These are phyloP conservation scores for Gadus chalcogrammus DNA, from an alignment of 2,113 vertebrate species.

Conservation along the genomic window DNA sequence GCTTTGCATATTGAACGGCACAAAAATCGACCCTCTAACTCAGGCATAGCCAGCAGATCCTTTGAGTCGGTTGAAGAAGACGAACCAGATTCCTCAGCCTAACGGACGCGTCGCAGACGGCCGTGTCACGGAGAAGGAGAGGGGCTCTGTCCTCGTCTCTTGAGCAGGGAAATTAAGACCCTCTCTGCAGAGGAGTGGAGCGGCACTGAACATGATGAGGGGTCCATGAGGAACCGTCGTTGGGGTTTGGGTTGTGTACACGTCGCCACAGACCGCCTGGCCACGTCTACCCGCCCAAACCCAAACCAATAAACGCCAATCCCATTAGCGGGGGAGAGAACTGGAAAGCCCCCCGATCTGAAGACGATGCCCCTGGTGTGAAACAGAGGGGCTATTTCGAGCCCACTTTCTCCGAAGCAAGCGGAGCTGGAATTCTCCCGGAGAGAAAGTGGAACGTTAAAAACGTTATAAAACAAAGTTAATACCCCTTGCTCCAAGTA, in stretches of 20 bases:
- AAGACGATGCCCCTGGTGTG: constrained; percentile 12
- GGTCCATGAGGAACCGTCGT: neutral
- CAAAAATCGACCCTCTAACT: neutral
- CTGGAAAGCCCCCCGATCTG: constrained; percentile 27
- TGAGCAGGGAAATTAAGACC: neutral
- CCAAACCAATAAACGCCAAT: constrained; percentile 33
- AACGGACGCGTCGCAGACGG: neutral
- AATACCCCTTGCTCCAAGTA: too few relatives aligned
- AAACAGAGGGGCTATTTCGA: constrained; percentile 23
- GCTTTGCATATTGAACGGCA: neutral
- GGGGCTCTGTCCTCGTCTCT: neutral
- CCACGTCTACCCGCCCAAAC: neutral
- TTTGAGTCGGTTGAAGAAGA: too few relatives aligned
- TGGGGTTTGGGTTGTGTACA: neutral
- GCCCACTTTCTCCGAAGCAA: constrained; percentile 21
- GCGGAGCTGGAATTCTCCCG: neutral
- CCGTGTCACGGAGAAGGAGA: neutral
- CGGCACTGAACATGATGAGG: neutral
- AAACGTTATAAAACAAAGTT: neutral
- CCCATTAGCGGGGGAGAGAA: constrained; percentile 34
- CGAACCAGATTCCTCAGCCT: too few relatives aligned
- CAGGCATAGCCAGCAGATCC: too few relatives aligned
- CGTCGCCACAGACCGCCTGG: constrained; percentile 5
- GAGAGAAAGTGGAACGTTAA: neutral
- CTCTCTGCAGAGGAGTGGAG: neutral